Conservation (phyloP, 1,140 invertebrate genomes). For the Orchesella cincta region DNA sequence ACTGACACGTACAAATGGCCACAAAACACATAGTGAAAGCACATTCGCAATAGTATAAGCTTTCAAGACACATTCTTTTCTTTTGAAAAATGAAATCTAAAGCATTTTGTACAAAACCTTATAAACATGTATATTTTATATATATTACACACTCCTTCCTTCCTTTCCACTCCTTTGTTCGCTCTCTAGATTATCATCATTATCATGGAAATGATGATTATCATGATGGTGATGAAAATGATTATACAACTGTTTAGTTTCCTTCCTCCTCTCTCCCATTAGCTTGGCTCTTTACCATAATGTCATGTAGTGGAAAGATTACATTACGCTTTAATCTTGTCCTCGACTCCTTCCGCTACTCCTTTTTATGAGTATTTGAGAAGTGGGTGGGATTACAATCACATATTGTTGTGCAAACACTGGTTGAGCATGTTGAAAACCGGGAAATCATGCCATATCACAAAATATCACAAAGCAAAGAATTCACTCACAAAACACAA, state of each 20-base stretch:
- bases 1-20: not conserved
- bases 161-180: no score
- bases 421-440: constrained; percentile 24
- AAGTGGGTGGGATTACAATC: constrained; percentile 49
- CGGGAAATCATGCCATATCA: not conserved
- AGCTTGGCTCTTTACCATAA: not conserved
- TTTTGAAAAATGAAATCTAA: no score
- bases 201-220: not conserved
- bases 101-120: no score
- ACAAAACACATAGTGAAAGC: not conserved
- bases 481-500: no score
- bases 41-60: no score
- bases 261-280: not conserved
- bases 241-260: not conserved
- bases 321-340: not conserved
- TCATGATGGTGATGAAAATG: constrained; percentile 3
- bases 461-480: no score
- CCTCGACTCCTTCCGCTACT: no score
- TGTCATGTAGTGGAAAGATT: not conserved
- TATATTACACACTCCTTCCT: no score
- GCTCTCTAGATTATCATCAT: no score
- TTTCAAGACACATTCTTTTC: no score
- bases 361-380: constrained; percentile 46
- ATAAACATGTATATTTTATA: no score
- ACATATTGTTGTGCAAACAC: constrained; percentile 28